Evolutionary conservation across 2,888 invertebrate species (phyloP).

Genomic region (Drosophila tanythrix): DNA sequence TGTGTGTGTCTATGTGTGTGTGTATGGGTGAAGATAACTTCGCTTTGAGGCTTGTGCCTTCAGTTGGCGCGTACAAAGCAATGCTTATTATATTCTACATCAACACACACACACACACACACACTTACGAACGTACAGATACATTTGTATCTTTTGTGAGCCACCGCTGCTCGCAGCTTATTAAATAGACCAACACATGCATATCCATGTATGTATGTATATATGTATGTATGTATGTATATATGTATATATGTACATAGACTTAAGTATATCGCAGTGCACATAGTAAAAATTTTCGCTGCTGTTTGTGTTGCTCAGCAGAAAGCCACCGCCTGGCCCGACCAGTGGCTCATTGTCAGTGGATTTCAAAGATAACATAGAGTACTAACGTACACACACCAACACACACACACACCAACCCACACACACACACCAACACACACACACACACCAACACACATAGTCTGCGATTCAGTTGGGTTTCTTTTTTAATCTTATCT

Average conservation of each 20-base stretch:
- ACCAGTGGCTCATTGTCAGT: constrained; percentile 57
- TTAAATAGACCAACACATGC: constrained; percentile 1
- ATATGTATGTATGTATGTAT: neutral
- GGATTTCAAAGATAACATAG: constrained; percentile 73
- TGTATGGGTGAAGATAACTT: constrained; percentile 57
- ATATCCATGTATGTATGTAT: neutral
- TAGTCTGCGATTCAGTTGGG: constrained; percentile 49
- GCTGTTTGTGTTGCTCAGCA: constrained; percentile 58
- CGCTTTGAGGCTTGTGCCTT: constrained; percentile 34
- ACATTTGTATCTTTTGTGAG: constrained; percentile 69
- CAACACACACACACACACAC: constrained; percentile 3
- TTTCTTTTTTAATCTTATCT: constrained; percentile 78
- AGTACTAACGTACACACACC: constrained; percentile 24
- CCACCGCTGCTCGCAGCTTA: constrained; percentile 57
- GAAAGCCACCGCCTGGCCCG: constrained; percentile 55
- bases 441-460: constrained; percentile 18
- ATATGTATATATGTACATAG: constrained; percentile 8
- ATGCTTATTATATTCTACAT: constrained; percentile 55
- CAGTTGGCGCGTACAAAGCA: constrained; percentile 46
- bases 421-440: constrained; percentile 8
- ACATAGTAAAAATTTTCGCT: constrained; percentile 26
- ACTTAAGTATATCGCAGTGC: constrained; percentile 39
- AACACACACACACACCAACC: constrained; percentile 13
- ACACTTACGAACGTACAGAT: constrained; percentile 35
- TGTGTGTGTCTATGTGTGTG: constrained; percentile 25